Evolutionary conservation across 1,140 invertebrate genomes (phyloP).

Genomic region (Plutomurus gul): DNA sequence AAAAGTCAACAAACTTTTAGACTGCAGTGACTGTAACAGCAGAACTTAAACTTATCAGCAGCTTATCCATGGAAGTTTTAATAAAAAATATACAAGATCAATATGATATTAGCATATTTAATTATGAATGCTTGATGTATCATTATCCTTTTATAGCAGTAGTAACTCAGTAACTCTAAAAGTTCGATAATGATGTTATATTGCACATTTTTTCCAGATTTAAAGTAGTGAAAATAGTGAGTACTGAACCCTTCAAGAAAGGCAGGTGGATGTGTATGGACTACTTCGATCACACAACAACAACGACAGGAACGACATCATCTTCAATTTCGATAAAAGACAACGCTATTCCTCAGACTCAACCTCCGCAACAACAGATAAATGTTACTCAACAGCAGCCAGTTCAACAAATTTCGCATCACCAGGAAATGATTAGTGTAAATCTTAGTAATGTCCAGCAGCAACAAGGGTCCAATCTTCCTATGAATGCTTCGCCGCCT

Average conservation of each 20-base stretch:
- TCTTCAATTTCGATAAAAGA: constrained; percentile 23
- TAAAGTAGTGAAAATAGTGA: constrained; percentile 95
- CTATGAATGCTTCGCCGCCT: constrained; percentile 55
- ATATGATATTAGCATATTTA: too few species aligned
- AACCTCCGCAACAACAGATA: constrained; percentile 34
- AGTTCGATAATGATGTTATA: too few species aligned
- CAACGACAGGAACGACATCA: constrained; percentile 50
- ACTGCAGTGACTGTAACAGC: too few species aligned
- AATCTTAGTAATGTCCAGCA: constrained; percentile 32
- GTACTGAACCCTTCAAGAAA: constrained; percentile 88
- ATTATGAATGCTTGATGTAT: too few species aligned
- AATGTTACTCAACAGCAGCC: neutral
- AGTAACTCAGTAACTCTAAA: too few species aligned
- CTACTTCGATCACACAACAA: constrained; percentile 82
- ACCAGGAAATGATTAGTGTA: constrained; percentile 34
- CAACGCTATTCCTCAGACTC: constrained; percentile 26
- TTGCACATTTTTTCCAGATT: constrained; percentile 72
- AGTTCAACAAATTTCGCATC: constrained; percentile 13
- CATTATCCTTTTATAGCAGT: neutral
- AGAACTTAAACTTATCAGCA: too few species aligned
- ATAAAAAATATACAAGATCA: too few species aligned
- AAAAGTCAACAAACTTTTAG: too few species aligned
- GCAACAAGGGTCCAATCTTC: constrained; percentile 38
- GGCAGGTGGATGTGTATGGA: constrained; percentile 96
- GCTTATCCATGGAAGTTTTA: too few species aligned